Evolutionary conservation across 2,113 vertebrate genomes (phyloP), one percentile per base, ranked within the genome.

Genomic region (Megalops atlanticus): DNA sequence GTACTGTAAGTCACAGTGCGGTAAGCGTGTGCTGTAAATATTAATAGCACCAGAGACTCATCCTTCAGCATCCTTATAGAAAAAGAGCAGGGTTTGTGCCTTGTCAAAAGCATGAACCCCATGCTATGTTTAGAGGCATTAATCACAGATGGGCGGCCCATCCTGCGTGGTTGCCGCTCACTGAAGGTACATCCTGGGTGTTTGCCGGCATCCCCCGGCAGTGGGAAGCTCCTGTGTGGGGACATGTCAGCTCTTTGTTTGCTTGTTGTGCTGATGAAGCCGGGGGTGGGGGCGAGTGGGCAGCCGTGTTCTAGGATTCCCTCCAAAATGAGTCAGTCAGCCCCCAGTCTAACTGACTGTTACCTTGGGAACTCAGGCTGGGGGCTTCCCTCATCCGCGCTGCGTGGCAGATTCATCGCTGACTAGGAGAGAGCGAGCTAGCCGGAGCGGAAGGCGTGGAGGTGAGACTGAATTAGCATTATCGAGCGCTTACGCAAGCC

Each of bases 221-320:
- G 89, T 91, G 86, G 91, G 91, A 91, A 93, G 92, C 89, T 70
- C 91, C 89, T 90, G 82, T 84, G 87, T 86, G 89, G 90, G 91
- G 89, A 92, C 92, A 91, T 91, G 91, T 92, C 92, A 91, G 86
- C 72, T 86, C 85, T 89, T 90, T 91, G 90, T 93, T 93, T 92
- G 89, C 90, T 86, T 90, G 89, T 92, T 93, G 88, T 93, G 91
- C 90, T 89, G 91, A 90, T 93, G 89, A 90, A 90, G 87, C 90
- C 90, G 90, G 90, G 91, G 93, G 93, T 91, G 90, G 80, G 88
- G 89, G 89, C 85, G 91, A 93, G 94, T 93, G 93, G 94, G 94
- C 91, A 91, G 92, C 88, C 87, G 86, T 90, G 90, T 91, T 94
- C 92, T 91, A 95, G 94, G 94, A 94, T 94, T 95, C 92, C 93